Percentiles rank a stretch among this genome's conserved stretches.
Evolutionary conservation across 2,113 vertebrate species (phyloP).

Genomic region (Notarius quadriscutis): DNA sequence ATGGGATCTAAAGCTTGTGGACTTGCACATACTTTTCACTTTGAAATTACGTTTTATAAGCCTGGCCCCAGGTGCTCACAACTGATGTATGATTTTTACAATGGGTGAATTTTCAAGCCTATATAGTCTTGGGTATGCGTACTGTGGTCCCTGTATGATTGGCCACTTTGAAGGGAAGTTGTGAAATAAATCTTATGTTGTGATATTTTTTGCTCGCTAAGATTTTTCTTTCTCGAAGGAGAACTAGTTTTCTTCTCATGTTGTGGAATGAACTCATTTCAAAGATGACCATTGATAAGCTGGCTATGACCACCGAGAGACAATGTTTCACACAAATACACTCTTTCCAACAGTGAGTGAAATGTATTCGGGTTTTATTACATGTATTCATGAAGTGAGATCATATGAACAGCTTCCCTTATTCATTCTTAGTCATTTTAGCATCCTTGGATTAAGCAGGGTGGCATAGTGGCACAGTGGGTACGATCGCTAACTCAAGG

Average conservation of each 20-base stretch:
- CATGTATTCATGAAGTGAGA: not conserved
- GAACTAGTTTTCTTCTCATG: not conserved
- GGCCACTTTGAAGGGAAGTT: not conserved
- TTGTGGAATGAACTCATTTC: not conserved
- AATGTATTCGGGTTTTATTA: not conserved
- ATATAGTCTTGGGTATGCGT: not conserved
- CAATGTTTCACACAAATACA: not conserved
- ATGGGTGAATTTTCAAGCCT: not conserved
- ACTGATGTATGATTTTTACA: not conserved
- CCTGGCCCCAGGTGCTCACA: not conserved
- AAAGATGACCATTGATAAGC: not conserved
- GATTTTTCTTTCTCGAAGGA: not conserved
- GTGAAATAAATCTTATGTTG: not conserved
- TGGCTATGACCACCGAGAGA: not conserved
- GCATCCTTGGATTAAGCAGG: not conserved
- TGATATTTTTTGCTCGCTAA: not conserved
- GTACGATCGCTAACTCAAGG: not conserved
- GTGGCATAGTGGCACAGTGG: not conserved
- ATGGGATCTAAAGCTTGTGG: not conserved
- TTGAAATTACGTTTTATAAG: not conserved
- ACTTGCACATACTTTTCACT: not conserved
- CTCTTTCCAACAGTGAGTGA: not conserved
- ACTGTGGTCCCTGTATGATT: not conserved
- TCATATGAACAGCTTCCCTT: not conserved
- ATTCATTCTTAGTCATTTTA: not conserved